Evolutionary conservation across 2,888 invertebrate genomes (phyloP), one percentile per base, ranked within the genome.

Genomic region (Zaprionus lineosus): DNA sequence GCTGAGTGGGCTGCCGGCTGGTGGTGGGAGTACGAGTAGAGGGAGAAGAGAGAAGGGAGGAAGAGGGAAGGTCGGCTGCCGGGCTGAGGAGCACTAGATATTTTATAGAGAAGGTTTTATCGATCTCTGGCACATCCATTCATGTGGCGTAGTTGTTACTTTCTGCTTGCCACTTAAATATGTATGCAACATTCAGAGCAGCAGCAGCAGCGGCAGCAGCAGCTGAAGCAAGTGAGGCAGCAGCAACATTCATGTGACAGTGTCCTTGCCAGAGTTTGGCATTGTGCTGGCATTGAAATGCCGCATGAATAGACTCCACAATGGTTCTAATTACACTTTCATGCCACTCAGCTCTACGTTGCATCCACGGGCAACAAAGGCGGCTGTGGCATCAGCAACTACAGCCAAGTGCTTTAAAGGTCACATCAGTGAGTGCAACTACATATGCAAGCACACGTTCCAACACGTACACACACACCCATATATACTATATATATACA

Each of bases 271-370:
- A 33, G 41, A 37, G 29, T 5, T n/a, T 9, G 12, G n/a, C 19
- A 31, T 39, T 64, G 58, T 46, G n/a, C n/a, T 65, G 60, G 50
- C 67, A 68, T 58, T 68, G 69, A 68, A 63, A 63, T 31, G 37
- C 19, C 19, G 19, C 28, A 11, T 59, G 51, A 53, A 58, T 53
- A 40, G 47, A 47, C 19, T 9, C 53, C 34, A 56, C 65, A 60
- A 60, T 44, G 34, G 29, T 53, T 18, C 56, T 64, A 69, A 69
- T 65, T 63, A 63, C 64, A 47, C 68, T 68, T 60, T 64, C 18
- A 59, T 69, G 64, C n/a, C 33, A 60, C 40, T 55, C 41, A 24
- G 16, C 28, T 44, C 44, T 44, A 19, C 19, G 5, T 19, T 19
- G 19, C 19, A 19, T 19, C n/a, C n/a, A n/a, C n/a, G n/a, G n/a